These are phyloP conservation scores for Hippopotamus amphibius DNA, from an alignment of 2,113 vertebrate genomes.

Conservation along the genomic window DNA sequence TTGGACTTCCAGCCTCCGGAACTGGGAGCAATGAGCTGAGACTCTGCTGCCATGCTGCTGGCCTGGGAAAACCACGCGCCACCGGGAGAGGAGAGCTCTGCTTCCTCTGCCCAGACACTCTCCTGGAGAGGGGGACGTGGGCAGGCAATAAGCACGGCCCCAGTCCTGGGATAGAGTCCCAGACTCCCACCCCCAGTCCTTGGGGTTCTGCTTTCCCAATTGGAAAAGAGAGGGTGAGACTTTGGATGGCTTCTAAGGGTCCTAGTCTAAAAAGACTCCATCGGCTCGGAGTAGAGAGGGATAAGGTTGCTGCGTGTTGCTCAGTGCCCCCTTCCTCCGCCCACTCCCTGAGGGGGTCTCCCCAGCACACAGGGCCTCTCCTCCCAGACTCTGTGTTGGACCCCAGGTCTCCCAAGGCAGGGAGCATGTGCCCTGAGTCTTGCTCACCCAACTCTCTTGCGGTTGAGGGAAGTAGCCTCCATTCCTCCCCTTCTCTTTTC, in stretches of 20 bases:
- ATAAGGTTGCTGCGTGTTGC: neutral
- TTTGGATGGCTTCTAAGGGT: neutral
- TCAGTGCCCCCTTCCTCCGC: neutral
- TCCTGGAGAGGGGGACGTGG: neutral
- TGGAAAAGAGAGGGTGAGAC: neutral
- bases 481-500: neutral
- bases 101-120: neutral
- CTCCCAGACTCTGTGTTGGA: neutral
- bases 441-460: neutral
- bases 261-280: neutral
- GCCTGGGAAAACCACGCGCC: neutral
- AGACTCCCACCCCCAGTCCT: neutral
- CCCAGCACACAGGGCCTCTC: accelerated
- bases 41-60: neutral
- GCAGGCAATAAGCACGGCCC: too few species aligned
- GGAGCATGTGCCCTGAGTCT: neutral
- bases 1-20: neutral
- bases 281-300: neutral
- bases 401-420: neutral
- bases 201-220: neutral
- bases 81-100: neutral
- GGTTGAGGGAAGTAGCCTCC: too few species aligned
- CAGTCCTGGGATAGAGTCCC: neutral
- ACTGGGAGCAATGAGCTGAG: neutral
- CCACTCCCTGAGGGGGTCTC: neutral